Percentiles rank a stretch among this genome's conserved stretches.
These are phyloP conservation scores for Macquaria ambigua DNA, from an alignment of 2,113 vertebrate species.

Conservation along the genomic window DNA sequence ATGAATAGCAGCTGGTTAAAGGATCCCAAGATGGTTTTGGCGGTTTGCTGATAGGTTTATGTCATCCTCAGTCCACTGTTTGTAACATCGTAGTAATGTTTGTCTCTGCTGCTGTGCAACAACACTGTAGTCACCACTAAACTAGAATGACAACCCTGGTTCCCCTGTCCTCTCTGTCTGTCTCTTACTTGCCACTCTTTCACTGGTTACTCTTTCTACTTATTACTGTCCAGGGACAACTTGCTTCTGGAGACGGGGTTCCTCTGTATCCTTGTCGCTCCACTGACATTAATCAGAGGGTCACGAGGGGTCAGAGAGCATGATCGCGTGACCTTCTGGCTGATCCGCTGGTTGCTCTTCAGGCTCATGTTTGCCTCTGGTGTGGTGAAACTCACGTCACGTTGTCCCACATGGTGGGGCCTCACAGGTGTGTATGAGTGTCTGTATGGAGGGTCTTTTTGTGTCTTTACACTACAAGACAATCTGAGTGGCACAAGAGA, in stretches of 20 bases:
- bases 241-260: conserved; percentile 93
- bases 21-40: not conserved
- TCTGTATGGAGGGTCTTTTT: not conserved
- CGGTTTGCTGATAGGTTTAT: conserved; percentile 12
- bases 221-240: conserved; percentile 87
- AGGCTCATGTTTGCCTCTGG: conserved; percentile 96
- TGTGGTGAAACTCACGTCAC: conserved; percentile 94
- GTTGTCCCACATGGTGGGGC: conserved; percentile 97
- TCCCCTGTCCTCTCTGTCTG: not conserved
- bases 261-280: conserved; percentile 91
- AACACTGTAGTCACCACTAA: not conserved
- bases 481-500: too few relatives aligned
- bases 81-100: not conserved
- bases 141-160: not conserved
- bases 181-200: not conserved
- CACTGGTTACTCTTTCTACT: not conserved
- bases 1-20: conserved; percentile 4
- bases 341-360: conserved; percentile 94
- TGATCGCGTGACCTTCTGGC: conserved; percentile 90
- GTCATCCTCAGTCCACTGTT: conserved; percentile 11
- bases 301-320: conserved; percentile 74
- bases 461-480: not conserved
- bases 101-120: conserved; percentile 32
- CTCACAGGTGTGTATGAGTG: conserved; percentile 87
- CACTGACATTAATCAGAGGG: conserved; percentile 81